Conservation (phyloP, 2,888 invertebrate species). For the Actias luna region DNA sequence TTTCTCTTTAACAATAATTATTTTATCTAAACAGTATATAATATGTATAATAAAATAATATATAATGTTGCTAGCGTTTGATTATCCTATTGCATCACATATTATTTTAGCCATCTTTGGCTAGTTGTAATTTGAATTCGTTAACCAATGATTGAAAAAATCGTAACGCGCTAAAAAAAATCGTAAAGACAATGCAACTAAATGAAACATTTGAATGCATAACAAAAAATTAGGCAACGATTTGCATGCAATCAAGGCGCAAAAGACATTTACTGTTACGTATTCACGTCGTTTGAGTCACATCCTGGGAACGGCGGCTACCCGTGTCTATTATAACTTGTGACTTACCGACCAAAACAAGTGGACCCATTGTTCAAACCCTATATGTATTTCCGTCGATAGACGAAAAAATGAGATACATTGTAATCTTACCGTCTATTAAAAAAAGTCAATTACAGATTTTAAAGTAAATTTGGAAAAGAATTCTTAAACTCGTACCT, state of each 20-base stretch:
- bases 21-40: too few relatives aligned
- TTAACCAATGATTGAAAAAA: not conserved
- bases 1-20: too few relatives aligned
- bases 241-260: constrained; percentile 36
- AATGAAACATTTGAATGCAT: constrained; percentile 13
- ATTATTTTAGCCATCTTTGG: too few relatives aligned
- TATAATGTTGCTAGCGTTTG: too few relatives aligned
- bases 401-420: constrained; percentile 51
- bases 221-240: constrained; percentile 27
- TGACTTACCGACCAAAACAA: constrained; percentile 57
- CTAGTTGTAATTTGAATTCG: not conserved
- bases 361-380: constrained; percentile 58
- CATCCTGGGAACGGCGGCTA: constrained; percentile 50
- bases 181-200: not conserved
- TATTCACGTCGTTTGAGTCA: constrained; percentile 55
- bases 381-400: constrained; percentile 62
- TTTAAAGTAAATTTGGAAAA: not conserved
- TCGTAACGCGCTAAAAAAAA: not conserved
- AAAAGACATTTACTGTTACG: constrained; percentile 39
- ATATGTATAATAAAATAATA: too few relatives aligned
- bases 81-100: too few relatives aligned
- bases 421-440: constrained; percentile 16
- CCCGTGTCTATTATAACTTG: constrained; percentile 47
- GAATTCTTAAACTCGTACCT: not conserved
- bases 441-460: not conserved